Conservation (phyloP, 1,140 invertebrate species). For the Spodoptera frugiperda region DNA sequence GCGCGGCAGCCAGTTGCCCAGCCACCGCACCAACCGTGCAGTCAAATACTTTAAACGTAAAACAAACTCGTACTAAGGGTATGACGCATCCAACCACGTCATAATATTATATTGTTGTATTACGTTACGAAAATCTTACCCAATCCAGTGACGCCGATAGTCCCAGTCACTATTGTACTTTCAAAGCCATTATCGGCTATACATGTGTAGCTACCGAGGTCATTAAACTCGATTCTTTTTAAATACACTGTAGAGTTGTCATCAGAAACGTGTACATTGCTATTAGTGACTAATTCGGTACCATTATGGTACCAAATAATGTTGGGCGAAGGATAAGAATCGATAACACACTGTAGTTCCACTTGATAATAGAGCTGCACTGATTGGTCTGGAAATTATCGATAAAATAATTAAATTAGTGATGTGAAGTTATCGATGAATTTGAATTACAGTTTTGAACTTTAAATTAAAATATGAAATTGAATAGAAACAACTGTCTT, state of each 20-base stretch:
- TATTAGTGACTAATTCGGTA: conserved; percentile 50
- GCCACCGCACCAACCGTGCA: no score
- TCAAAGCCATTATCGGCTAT: conserved; percentile 72
- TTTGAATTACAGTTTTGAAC: background rate
- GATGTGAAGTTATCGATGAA: background rate
- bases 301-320: conserved; percentile 73
- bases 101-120: no score
- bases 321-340: conserved; percentile 59
- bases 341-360: conserved; percentile 65
- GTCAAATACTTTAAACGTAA: no score
- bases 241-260: conserved; percentile 59
- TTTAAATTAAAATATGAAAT: no score
- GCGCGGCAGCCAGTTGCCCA: no score
- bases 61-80: no score
- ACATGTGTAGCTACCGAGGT: conserved; percentile 71
- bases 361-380: conserved; percentile 70
- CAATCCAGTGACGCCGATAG: conserved; percentile 64
- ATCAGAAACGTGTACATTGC: conserved; percentile 57
- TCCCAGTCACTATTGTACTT: conserved; percentile 59
- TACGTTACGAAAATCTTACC: conserved; percentile 58
- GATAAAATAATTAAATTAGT: no score
- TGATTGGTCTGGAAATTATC: conserved; percentile 67
- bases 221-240: conserved; percentile 64
- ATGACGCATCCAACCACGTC: no score
- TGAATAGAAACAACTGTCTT: no score